Conservation (phyloP, 2,797 vertebrate species). For the Enteromius anoplus region DNA sequence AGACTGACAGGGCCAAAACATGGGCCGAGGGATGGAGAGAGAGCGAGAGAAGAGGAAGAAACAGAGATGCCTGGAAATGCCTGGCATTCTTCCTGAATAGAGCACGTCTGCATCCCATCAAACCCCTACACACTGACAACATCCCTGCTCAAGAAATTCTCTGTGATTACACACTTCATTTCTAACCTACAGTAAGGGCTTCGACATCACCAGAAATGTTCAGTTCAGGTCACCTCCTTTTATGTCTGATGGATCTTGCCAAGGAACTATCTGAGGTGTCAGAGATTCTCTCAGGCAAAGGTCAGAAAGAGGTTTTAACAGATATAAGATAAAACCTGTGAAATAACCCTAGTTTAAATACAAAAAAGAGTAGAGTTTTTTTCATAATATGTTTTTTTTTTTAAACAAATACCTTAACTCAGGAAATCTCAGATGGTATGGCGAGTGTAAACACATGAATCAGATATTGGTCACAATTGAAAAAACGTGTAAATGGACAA, state of each 20-base stretch:
- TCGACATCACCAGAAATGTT: constrained; percentile 2
- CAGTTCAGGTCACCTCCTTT: constrained; percentile 4
- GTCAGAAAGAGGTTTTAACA: constrained; percentile 9
- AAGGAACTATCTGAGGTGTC: constrained; percentile 1
- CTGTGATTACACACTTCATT: constrained; percentile 14
- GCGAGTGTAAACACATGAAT: too few relatives aligned
- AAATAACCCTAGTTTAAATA: constrained; percentile 3
- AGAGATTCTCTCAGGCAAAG: constrained; percentile 19
- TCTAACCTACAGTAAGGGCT: neutral
- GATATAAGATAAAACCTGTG: neutral
- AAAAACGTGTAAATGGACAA: too few relatives aligned
- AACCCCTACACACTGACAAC: constrained; percentile 35
- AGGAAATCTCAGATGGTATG: too few relatives aligned
- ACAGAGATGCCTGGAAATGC: constrained; percentile 43
- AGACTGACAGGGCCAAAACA: constrained; percentile 41
- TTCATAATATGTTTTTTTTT: too few relatives aligned
- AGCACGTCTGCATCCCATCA: constrained; percentile 47
- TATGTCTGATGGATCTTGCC: constrained; percentile 1
- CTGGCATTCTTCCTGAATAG: constrained; percentile 43
- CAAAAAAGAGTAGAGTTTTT: neutral
- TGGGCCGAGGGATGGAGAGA: constrained; percentile 54
- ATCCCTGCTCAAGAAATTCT: constrained; percentile 24
- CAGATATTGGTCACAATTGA: too few relatives aligned
- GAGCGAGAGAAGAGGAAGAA: constrained; percentile 53
- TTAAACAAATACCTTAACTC: neutral